These are phyloP conservation scores for Galeopsomyia nigrocyanea DNA, from an alignment of 2,888 invertebrate genomes.

Conservation along the genomic window DNA sequence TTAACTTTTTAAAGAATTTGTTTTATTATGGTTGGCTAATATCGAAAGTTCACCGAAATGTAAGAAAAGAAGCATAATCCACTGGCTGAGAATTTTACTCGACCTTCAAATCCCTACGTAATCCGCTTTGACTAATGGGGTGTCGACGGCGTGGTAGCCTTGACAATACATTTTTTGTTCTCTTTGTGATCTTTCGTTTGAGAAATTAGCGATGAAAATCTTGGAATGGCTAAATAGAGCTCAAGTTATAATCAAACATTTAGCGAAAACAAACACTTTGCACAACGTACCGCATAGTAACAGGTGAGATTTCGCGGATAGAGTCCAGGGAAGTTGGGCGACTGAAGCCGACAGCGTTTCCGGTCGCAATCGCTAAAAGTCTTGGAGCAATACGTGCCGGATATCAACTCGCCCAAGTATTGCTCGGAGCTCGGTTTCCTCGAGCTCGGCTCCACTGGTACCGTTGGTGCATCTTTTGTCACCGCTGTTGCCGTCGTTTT, in stretches of 20 bases:
- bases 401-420: slow-evolving; percentile 89
- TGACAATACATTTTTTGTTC: not conserved
- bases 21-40: no score
- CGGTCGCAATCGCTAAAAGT: slow-evolving; percentile 94
- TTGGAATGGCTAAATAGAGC: no score
- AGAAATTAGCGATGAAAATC: no score
- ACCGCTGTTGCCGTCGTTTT: slow-evolving; percentile 35
- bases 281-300: slow-evolving; percentile 83
- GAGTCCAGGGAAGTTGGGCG: slow-evolving; percentile 92
- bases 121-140: not conserved
- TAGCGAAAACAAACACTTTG: no score
- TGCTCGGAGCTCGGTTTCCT: slow-evolving; percentile 72
- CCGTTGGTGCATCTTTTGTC: slow-evolving; percentile 59
- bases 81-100: no score
- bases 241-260: no score
- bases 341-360: slow-evolving; percentile 90
- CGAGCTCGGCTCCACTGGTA: slow-evolving; percentile 59
- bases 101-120: no score
- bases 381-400: slow-evolving; percentile 92
- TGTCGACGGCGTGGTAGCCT: not conserved
- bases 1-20: no score
- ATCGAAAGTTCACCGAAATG: no score
- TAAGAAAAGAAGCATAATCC: no score
- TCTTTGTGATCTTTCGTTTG: not conserved
- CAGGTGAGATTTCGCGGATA: slow-evolving; percentile 95